Evolutionary conservation across 2,113 vertebrate species (phyloP).

Genomic region (Cercopithecus mona): DNA sequence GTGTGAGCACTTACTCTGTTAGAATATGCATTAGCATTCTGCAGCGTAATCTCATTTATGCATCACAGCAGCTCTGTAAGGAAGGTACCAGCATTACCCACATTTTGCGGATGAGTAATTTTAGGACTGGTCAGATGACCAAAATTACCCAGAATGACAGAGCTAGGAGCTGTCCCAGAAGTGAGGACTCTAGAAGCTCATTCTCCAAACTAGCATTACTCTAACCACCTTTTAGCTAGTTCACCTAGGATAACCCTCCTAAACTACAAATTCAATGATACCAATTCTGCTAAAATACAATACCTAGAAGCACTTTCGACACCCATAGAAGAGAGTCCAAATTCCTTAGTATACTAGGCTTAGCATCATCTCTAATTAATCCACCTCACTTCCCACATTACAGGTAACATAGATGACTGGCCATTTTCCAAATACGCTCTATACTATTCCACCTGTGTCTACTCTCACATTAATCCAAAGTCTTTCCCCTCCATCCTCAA

Average conservation of each 20-base stretch:
- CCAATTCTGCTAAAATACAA: slow-evolving; percentile 15
- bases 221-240: not conserved
- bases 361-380: not conserved
- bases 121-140: not conserved
- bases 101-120: not conserved
- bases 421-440: not conserved
- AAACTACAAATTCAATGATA: not conserved
- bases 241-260: not conserved
- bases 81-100: not conserved
- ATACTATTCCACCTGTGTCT: not conserved
- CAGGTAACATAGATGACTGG: not conserved
- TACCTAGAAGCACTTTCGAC: not conserved
- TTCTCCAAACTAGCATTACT: not conserved
- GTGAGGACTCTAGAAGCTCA: not conserved
- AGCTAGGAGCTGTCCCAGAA: not conserved
- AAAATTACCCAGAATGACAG: not conserved
- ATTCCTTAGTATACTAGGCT: not conserved
- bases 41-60: not conserved
- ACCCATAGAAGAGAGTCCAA: not conserved
- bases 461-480: not conserved
- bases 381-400: not conserved
- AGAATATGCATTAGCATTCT: not conserved
- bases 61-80: not conserved
- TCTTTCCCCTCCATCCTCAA: not conserved
- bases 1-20: not conserved